Evolutionary conservation across 2,797 vertebrate genomes (phyloP).

Genomic region (Champsocephalus gunnari): DNA sequence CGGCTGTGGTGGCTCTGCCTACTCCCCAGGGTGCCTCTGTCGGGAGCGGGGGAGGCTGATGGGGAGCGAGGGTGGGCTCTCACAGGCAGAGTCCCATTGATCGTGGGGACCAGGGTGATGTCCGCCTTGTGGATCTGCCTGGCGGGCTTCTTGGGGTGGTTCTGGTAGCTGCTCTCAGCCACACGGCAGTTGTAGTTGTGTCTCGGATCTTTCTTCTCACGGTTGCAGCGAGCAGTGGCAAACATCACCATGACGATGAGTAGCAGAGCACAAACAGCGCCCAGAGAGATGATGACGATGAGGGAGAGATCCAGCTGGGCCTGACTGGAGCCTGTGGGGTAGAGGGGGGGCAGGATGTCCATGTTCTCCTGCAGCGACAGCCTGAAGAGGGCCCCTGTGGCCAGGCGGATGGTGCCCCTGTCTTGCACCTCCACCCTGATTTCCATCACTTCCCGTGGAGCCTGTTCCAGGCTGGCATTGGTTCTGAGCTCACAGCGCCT

Average conservation of each 20-base stretch:
- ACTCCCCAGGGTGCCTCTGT: constrained; percentile 92
- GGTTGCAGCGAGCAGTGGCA: constrained; percentile 90
- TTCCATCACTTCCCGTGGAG: constrained; percentile 86
- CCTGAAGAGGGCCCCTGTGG: constrained; percentile 88
- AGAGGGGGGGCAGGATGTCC: constrained; percentile 85
- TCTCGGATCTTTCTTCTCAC: constrained; percentile 95
- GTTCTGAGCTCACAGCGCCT: constrained; percentile 94
- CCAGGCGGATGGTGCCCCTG: constrained; percentile 90
- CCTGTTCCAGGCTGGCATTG: constrained; percentile 90
- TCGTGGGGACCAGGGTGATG: constrained; percentile 93
- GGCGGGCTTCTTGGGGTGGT: constrained; percentile 95
- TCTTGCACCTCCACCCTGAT: constrained; percentile 92
- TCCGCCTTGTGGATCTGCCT: constrained; percentile 98
- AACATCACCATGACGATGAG: constrained; percentile 96
- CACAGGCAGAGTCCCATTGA: constrained; percentile 94
- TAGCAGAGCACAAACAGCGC: constrained; percentile 91
- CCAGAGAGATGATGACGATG: constrained; percentile 96
- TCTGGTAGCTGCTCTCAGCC: constrained; percentile 95
- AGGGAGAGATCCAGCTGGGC: constrained; percentile 90
- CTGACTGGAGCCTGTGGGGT: constrained; percentile 87
- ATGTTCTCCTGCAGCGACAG: constrained; percentile 86
- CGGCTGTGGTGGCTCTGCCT: constrained; percentile 95
- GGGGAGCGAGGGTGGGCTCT: constrained; percentile 93
- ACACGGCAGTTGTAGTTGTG: constrained; percentile 95
- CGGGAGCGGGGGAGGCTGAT: constrained; percentile 91